Conservation (phyloP, 2,113 vertebrate species). For the zebrafish (Danio rerio) region GRCz12tu NC_133187.1:41711001-41711500, state of each 20-base stretch:
- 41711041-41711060: constrained; percentile 37
- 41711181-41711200: constrained; percentile 6
- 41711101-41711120: constrained; percentile 2
- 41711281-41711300: neutral
- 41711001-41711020: constrained; percentile 53
- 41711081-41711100: constrained; percentile 34
- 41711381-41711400: too few species aligned
- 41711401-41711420: too few species aligned
- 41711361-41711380: too few species aligned
- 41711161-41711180: constrained; percentile 20
- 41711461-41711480: too few species aligned
- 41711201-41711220: constrained; percentile 29
- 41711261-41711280: neutral
- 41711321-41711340: too few species aligned
- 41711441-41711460: too few species aligned
- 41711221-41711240: neutral
- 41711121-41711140: constrained; percentile 46
- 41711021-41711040: constrained; percentile 57
- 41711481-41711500: too few species aligned
- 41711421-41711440: too few species aligned
- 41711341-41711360: too few species aligned
- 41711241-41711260: neutral
- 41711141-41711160: constrained; percentile 33
- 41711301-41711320: neutral
- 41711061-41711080: constrained; percentile 22